These are phyloP conservation scores for Rhea pennata DNA, from an alignment of 2,113 vertebrate genomes.

Conservation along the genomic window DNA sequence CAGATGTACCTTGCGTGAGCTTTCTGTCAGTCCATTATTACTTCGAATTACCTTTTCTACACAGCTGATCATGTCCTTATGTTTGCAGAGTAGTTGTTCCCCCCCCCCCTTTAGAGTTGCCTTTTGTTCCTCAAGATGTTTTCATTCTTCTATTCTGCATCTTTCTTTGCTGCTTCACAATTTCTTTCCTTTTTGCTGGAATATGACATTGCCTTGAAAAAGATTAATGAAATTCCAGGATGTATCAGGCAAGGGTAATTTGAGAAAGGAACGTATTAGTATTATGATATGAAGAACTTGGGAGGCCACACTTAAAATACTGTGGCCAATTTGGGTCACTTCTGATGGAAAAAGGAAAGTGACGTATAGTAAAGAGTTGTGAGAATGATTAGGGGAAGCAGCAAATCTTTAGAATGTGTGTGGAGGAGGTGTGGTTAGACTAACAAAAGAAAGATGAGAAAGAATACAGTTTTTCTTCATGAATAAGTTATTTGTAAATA, in stretches of 20 bases:
- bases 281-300: background rate
- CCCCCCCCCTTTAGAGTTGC: background rate
- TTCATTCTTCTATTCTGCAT: constrained; percentile 14
- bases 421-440: background rate
- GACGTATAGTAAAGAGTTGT: background rate
- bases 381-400: background rate
- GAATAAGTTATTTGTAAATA: constrained; percentile 1
- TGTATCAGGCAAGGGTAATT: constrained; percentile 26
- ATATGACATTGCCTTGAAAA: constrained; percentile 37
- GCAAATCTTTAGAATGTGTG: background rate
- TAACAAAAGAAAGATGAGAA: background rate
- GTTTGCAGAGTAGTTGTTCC: background rate
- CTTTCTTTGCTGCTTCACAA: background rate
- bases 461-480: background rate
- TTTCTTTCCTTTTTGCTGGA: constrained; percentile 24
- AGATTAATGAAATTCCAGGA: constrained; percentile 15
- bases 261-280: constrained; percentile 14
- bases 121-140: background rate
- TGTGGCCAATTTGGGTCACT: constrained; percentile 13
- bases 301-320: background rate
- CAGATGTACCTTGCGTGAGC: constrained; percentile 2
- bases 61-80: constrained; percentile 41
- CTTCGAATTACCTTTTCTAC: constrained; percentile 47
- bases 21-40: constrained; percentile 35
- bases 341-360: background rate